Conservation (phyloP, 2,797 vertebrate genomes). For the Hozukius guyotensis region DNA sequence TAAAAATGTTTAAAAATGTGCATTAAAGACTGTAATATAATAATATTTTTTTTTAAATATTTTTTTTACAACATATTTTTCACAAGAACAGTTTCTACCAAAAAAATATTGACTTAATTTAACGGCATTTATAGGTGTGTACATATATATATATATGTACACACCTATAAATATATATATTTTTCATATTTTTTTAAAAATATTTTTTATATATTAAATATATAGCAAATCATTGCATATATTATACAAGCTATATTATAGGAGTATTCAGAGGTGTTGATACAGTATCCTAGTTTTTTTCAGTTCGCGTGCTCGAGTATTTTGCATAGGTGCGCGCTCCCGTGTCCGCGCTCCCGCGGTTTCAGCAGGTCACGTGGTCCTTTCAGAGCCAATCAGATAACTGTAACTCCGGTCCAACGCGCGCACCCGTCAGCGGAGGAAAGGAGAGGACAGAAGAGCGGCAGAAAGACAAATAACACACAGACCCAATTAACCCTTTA, state of each 20-base stretch:
- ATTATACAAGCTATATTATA: too few species aligned
- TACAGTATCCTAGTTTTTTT: not conserved
- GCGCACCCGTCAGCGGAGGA: conserved; percentile 85
- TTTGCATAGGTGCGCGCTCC: conserved; percentile 69
- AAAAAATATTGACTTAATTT: not conserved
- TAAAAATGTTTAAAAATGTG: too few species aligned
- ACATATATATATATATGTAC: too few species aligned
- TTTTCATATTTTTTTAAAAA: too few species aligned
- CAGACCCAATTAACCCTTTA: conserved; percentile 37
- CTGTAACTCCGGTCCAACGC: conserved; percentile 79
- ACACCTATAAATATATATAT: too few species aligned
- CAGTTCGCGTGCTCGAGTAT: conserved; percentile 66
- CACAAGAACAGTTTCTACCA: too few species aligned
- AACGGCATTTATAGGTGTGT: not conserved
- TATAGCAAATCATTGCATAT: too few species aligned
- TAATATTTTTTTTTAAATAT: too few species aligned
- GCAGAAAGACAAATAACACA: conserved; percentile 59
- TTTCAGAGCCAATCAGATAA: conserved; percentile 73
- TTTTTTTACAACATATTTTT: too few species aligned
- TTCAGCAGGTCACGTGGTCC: conserved; percentile 77
- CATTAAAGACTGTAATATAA: too few species aligned
- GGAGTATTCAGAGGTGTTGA: not conserved
- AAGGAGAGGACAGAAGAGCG: conserved; percentile 77
- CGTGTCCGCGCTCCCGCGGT: conserved; percentile 72
- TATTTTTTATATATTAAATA: too few species aligned